Base-by-base conservation (phyloP, 2,797 vertebrate species). In the Pangasius macronema region DNA sequence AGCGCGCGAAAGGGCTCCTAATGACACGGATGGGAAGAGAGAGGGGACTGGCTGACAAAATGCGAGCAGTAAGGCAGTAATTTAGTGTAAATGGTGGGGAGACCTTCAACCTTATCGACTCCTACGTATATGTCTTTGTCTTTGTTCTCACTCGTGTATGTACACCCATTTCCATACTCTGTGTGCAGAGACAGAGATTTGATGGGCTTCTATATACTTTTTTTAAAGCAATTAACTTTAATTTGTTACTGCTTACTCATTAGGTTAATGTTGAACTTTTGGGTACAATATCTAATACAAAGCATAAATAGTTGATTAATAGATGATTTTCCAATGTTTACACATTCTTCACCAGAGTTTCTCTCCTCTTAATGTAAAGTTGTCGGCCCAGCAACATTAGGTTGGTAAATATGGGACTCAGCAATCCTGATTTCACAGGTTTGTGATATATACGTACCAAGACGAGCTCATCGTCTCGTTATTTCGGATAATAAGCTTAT, bases 41-140 rank as follows among this genome's bases (percentile, higher is more conserved):
- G 59, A 49, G 72, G 55, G 61, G 84, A 42, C 51, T 49, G 39
- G 72, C 36, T 59, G 36, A 65, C 82, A 65, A 88, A 87, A 67
- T 77, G 83, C 7, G n/a, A 85, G 87, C 80, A 76, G 53, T 51
- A 80, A 87, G 72, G 59, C 49, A 59, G 82, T 72, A 83, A 84
- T 89, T 88, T 82, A 27, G 33, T 59, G 82, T 87, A 87, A 90
- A 85, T 88, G 39, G 73, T 84, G 68, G 76, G 49, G 30, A 89
- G 57, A n/a, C n/a, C n/a, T n/a, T n/a, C n/a, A n/a, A n/a, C n/a
- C n/a, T n/a, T n/a, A n/a, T n/a, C n/a, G n/a, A n/a, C n/a, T n/a
- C n/a, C n/a, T n/a, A n/a, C n/a, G n/a, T n/a, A n/a, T n/a, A n/a
- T n/a, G n/a, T n/a, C n/a, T n/a, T n/a, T n/a, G n/a, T n/a, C n/a